phyloP scores from a whole-genome alignment of 2,797 vertebrate genomes.

The Pseudochromis fuscus region DNA sequence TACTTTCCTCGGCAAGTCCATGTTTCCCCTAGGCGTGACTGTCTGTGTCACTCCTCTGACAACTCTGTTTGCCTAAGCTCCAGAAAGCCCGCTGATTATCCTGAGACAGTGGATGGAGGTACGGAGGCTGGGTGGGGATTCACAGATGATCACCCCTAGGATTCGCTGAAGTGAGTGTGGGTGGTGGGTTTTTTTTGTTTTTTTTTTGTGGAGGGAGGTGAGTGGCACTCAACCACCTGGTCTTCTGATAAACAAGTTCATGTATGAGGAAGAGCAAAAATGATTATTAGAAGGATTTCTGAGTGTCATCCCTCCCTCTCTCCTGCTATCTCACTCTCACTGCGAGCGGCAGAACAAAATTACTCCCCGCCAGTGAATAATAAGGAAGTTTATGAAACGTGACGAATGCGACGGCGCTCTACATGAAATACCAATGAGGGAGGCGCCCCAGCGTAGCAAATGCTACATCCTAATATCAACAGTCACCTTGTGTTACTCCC shows the following conservation, averaged over 20 bases:
- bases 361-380: conserved; percentile 84
- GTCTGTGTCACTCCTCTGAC: conserved; percentile 76
- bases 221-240: conserved; percentile 74
- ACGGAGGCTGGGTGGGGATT: conserved; percentile 58
- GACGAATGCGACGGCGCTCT: conserved; percentile 80
- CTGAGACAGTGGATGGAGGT: conserved; percentile 44
- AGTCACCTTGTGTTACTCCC: conserved; percentile 83
- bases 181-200: no score
- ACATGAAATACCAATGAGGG: conserved; percentile 85
- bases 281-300: conserved; percentile 75
- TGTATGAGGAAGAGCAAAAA: conserved; percentile 67
- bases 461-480: conserved; percentile 84
- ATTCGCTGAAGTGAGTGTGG: conserved; percentile 58
- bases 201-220: conserved; percentile 54
- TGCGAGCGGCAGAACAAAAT: conserved; percentile 75
- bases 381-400: conserved; percentile 86
- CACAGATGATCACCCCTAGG: conserved; percentile 71
- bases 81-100: conserved; percentile 67
- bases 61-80: conserved; percentile 80
- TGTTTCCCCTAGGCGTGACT: conserved; percentile 57
- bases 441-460: conserved; percentile 75
- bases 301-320: conserved; percentile 68
- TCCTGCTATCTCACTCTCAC: conserved; percentile 71
- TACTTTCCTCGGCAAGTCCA: conserved; percentile 56
- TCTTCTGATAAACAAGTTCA: conserved; percentile 76